Conservation (phyloP, 2,888 invertebrate species). For the Eueremaeus valkanovi region DNA sequence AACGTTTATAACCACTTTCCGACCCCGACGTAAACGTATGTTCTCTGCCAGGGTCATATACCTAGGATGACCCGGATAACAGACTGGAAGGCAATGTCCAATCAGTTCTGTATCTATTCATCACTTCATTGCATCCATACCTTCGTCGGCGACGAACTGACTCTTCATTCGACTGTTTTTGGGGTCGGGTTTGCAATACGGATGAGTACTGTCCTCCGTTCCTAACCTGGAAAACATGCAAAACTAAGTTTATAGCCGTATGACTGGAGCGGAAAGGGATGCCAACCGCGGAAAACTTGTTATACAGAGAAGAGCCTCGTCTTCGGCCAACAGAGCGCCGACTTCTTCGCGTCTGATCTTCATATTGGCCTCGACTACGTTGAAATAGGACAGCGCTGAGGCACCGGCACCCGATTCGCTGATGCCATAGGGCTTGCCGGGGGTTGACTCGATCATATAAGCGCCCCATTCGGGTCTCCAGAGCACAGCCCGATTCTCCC, state of each 20-base stretch:
- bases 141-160: conserved; percentile 83
- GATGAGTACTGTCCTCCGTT: conserved; percentile 79
- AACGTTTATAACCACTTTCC: conserved; percentile 93
- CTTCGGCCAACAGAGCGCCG: conserved; percentile 64
- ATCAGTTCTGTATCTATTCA: background rate
- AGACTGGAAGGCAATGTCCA: conserved; percentile 57
- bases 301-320: conserved; percentile 81
- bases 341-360: conserved; percentile 73
- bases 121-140: background rate
- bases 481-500: conserved; percentile 23
- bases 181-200: conserved; percentile 67
- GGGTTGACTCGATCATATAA: conserved; percentile 99
- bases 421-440: conserved; percentile 77
- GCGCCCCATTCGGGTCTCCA: conserved; percentile 66
- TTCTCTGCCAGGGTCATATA: conserved; percentile 78
- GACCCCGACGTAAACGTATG: conserved; percentile 82
- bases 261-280: background rate
- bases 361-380: conserved; percentile 98
- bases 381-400: conserved; percentile 67
- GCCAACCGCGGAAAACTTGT: conserved; percentile 85
- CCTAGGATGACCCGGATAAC: conserved; percentile 90
- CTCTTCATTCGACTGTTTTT: conserved; percentile 70
- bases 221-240: conserved; percentile 75
- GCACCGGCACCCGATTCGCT: conserved; percentile 51
- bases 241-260: background rate